Evolutionary conservation across 2,797 vertebrate species (phyloP), one percentile per base, ranked within the genome.

Genomic region (Bryconaethiops microstoma): DNA sequence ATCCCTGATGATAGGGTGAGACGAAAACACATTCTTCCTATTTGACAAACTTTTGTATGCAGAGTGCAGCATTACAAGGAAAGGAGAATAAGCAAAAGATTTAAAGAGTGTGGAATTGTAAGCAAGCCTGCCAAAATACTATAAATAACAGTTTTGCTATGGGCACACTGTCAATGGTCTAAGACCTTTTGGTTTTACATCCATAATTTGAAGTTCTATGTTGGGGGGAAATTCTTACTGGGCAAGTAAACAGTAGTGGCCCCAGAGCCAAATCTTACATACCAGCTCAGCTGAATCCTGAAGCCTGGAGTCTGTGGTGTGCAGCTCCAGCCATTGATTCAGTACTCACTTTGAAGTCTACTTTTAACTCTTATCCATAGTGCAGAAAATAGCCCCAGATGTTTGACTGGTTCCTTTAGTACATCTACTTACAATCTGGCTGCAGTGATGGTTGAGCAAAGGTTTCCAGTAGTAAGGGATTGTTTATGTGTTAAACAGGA

Each of bases 1-100:
- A 98, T 99, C 88, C 93, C 95, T 88, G 98, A 99, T 91, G 96
- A 97, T 45, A 94, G 95, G 95, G 98, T 99, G 94, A 95, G 94
- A 89, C 84, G 76, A 89, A 80, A 71, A 79, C 48, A 80, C 74
- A 81, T 81, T 85, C 70, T 87, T 86, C 88, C 86, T 90, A 87
- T 91, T 73, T 82, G 85, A 87, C 83, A 89, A 90, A 89, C 75
- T 64, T 81, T 76, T 85, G 74, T 72, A 16, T 78, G 77, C 85
- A 86, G 86, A 85, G 83, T 77, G 79, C 76, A 77, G 69, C 40
- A 23, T 68, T 45, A 59, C 64, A 60, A 77, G 21, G 35, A 76
- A 68, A 63, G 16, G 16, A n/a, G 69, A 68, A 48, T 29, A 54
- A 68, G 68, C 64, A 40, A 55, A 60, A 59, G 40, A 79, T 63